Base-by-base conservation (phyloP, 2,113 vertebrate species). In the Physeter macrocephalus region DNA sequence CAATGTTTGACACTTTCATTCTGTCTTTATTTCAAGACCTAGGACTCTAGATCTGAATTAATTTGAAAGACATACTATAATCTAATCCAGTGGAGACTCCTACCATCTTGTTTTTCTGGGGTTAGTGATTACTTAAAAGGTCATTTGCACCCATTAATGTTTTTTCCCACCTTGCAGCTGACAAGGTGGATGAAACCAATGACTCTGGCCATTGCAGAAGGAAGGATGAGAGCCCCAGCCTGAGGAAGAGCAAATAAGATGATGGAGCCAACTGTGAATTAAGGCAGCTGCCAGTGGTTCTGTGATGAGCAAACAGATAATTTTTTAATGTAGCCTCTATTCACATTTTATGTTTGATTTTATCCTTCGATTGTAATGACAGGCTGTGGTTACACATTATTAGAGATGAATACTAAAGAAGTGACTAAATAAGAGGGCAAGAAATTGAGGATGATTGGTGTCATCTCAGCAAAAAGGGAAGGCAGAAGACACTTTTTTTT, bases 311-410 rank as follows among this genome's bases (percentile, higher is more conserved):
- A 57, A 86, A 67, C 36, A 81, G 43, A 71, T 88, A 86, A 29
- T 77, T 88, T 80, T 96, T 96, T 94, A 59, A 93, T 59, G 29
- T 86, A 93, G 62, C 36, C 11, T 92, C 43, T 86, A 81, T 66
- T 95, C 85, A 52, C 18, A 80, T 69, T 91, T 91, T 93, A 92
- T 57, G 4, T 96, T 75, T 97, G 83, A 88, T 88, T 97, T 92
- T 96, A 61, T 93, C 89, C 57, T 94, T 83, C 95, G 85, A 96
- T 97, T 96, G 27, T 94, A 97, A 95, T 96, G 92, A 97, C 88
- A 97, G 94, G 75, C 94, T 95, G 64, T 93, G n/a, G 52, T 95
- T 90, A 96, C 75, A 97, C 72, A 85, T 96, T 96, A 97, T 89
- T 95, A 97, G 86, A 96, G 77, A 92, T 94, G 87, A 93, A 95